These are phyloP conservation scores for Phaetusa simplex DNA, from an alignment of 2,113 vertebrate species.

Conservation along the genomic window DNA sequence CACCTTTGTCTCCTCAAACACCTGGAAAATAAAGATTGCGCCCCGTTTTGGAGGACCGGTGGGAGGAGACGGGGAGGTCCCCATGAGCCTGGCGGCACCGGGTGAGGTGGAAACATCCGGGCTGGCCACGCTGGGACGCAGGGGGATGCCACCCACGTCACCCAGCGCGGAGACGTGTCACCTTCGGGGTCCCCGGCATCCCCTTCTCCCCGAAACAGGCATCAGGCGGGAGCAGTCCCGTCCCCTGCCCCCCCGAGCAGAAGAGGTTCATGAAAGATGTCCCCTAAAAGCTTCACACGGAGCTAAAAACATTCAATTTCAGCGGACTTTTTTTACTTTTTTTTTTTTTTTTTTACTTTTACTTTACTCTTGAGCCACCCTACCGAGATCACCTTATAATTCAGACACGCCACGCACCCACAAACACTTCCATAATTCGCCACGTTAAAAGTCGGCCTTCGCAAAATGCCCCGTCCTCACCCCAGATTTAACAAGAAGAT, in stretches of 20 bases:
- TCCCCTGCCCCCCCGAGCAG: too few relatives aligned
- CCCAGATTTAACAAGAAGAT: background rate
- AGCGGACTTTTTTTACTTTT: too few relatives aligned
- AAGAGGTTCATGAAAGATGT: background rate
- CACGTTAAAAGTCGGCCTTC: accelerated
- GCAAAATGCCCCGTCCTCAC: accelerated
- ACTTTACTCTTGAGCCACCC: background rate
- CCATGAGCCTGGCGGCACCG: accelerated
- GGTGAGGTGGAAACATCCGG: background rate
- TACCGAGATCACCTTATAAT: background rate
- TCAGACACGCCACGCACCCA: accelerated
- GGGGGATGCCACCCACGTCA: background rate
- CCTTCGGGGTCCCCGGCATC: accelerated
- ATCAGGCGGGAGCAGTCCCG: background rate
- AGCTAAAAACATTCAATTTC: background rate
- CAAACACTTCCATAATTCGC: background rate
- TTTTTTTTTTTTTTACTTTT: too few relatives aligned
- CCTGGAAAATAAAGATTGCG: background rate
- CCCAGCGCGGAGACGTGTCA: background rate
- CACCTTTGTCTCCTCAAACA: background rate
- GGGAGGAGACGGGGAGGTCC: background rate
- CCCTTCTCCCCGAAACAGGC: background rate
- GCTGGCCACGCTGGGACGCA: accelerated
- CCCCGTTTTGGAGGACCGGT: background rate
- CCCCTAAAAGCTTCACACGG: accelerated